Conservation (phyloP, 2,888 invertebrate species). For the Orthonevra nobilis region DNA sequence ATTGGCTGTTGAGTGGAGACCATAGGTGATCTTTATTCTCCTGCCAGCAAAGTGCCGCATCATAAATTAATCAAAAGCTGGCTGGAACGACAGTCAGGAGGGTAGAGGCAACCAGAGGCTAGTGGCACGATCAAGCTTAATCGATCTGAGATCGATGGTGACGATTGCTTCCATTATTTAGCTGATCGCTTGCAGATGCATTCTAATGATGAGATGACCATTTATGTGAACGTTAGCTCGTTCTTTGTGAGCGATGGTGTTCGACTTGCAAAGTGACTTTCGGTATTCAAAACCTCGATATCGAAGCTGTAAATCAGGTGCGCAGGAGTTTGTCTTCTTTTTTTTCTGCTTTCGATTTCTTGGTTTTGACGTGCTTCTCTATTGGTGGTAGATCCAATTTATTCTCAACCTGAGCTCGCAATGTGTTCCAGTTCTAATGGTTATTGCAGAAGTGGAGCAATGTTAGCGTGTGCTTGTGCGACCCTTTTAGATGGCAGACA, state of each 20-base stretch:
- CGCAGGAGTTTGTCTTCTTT: slow-evolving; percentile 45
- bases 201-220: slow-evolving; percentile 67
- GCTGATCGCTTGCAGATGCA: slow-evolving; percentile 7
- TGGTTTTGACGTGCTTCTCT: slow-evolving; percentile 1
- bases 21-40: slow-evolving; percentile 55
- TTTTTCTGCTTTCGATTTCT: too few species aligned
- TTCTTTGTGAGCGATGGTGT: slow-evolving; percentile 56
- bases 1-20: slow-evolving; percentile 49
- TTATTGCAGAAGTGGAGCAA: slow-evolving; percentile 57
- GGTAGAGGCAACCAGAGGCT: too few species aligned
- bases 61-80: slow-evolving; percentile 73
- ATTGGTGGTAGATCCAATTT: slow-evolving; percentile 35
- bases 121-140: slow-evolving; percentile 55
- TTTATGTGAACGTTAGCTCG: slow-evolving; percentile 36
- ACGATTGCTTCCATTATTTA: slow-evolving; percentile 45
- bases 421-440: slow-evolving; percentile 58
- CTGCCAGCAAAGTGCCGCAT: slow-evolving; percentile 55
- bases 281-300: slow-evolving; percentile 62
- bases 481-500: slow-evolving; percentile 43
- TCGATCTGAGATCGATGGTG: slow-evolving; percentile 60
- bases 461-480: slow-evolving; percentile 4
- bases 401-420: slow-evolving; percentile 30
- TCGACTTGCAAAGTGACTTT: slow-evolving; percentile 64
- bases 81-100: too few species aligned
- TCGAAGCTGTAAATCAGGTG: slow-evolving; percentile 45